A percentile compares a stretch with the other conserved stretches of the same genome.
Conservation (phyloP, 2,113 vertebrate species). For the Lophius piscatorius region DNA sequence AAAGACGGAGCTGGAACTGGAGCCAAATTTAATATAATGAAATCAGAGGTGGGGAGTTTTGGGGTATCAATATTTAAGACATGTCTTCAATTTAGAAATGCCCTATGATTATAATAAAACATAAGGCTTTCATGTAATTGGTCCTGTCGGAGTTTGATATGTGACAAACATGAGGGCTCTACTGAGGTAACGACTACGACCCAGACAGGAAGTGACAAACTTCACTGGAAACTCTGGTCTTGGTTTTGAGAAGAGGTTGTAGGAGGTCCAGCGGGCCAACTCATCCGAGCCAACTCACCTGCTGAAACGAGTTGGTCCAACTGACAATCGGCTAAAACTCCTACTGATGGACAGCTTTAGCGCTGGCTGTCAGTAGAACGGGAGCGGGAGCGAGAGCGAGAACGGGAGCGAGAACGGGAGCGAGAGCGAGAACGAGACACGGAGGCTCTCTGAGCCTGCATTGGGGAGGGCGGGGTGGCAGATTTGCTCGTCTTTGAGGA, state of each 20-base stretch:
- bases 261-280: slow-evolving; percentile 17
- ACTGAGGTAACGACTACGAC: slow-evolving; percentile 15
- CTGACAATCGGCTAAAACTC: not conserved
- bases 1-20: too few species aligned
- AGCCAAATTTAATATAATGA: too few species aligned
- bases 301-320: slow-evolving; percentile 1
- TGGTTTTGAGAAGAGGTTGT: slow-evolving; percentile 1
- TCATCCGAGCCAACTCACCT: slow-evolving; percentile 5
- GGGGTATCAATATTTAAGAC: too few species aligned
- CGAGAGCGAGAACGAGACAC: slow-evolving; percentile 83
- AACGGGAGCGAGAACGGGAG: slow-evolving; percentile 79
- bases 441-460: slow-evolving; percentile 66
- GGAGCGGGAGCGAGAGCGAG: slow-evolving; percentile 74
- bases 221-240: slow-evolving; percentile 2
- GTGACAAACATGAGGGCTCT: too few species aligned
- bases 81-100: not conserved
- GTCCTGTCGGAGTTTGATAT: too few species aligned
- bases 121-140: too few species aligned
- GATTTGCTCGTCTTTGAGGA: slow-evolving; percentile 87
- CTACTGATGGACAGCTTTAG: slow-evolving; percentile 73
- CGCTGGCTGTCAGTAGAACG: slow-evolving; percentile 89
- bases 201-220: slow-evolving; percentile 27
- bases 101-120: not conserved
- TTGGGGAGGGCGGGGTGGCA: slow-evolving; percentile 60
- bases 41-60: too few species aligned